Conservation (phyloP, 2,113 vertebrate species). For the Mandrillus leucophaeus region DNA sequence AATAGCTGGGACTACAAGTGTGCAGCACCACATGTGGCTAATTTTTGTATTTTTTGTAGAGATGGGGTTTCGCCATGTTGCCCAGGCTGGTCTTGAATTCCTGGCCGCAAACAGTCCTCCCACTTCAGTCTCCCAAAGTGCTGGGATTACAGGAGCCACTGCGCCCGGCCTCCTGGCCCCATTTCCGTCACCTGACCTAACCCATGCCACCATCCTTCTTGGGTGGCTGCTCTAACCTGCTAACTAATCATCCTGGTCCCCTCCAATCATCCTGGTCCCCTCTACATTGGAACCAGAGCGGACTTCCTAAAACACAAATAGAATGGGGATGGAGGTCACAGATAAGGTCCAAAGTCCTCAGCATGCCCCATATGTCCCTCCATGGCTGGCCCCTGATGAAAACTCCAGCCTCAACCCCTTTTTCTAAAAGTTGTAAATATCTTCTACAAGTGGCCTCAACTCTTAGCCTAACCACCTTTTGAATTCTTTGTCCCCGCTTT, state of each 20-base stretch:
- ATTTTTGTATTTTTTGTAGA: too few species aligned
- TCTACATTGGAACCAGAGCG: background rate
- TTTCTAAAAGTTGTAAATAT: background rate
- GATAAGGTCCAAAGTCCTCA: background rate
- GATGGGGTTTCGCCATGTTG: too few species aligned
- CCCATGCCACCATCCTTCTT: background rate
- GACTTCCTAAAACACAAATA: background rate
- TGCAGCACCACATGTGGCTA: too few species aligned
- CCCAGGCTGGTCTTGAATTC: too few species aligned
- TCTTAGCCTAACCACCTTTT: background rate
- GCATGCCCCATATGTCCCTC: background rate
- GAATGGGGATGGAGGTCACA: background rate
- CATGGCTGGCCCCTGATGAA: background rate
- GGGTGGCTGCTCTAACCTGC: background rate
- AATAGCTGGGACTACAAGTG: too few species aligned
- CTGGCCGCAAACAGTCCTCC: too few species aligned
- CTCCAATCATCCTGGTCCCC: rapidly evolving
- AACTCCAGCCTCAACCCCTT: too few species aligned
- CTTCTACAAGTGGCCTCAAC: background rate
- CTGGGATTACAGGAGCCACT: too few species aligned
- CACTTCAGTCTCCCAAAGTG: too few species aligned
- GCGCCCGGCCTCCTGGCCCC: background rate
- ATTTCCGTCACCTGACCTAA: background rate
- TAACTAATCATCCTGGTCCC: rapidly evolving
- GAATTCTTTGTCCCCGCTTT: background rate